These are phyloP conservation scores for Verasper variegatus DNA, from an alignment of 2,113 vertebrate genomes.

Conservation along the genomic window DNA sequence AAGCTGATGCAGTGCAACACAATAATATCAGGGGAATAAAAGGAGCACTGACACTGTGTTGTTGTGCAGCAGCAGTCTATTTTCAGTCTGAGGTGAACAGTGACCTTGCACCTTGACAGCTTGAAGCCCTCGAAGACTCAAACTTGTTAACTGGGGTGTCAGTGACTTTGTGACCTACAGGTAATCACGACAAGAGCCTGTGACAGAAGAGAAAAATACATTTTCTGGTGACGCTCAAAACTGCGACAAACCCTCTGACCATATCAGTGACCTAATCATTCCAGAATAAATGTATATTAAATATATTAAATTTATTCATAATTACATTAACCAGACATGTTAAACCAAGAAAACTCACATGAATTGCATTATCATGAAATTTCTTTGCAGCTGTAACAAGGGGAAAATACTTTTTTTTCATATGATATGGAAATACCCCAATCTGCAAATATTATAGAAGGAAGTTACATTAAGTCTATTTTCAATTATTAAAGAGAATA, in stretches of 20 bases:
- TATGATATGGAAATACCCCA: background rate
- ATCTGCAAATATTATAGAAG: background rate
- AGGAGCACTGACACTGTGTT: too few species aligned
- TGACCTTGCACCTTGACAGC: conserved; percentile 8
- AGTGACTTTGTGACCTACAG: conserved; percentile 20
- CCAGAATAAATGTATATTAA: background rate
- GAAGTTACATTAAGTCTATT: background rate
- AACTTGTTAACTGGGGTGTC: conserved; percentile 27
- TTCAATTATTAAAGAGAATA: background rate
- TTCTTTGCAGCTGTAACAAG: background rate
- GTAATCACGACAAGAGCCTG: conserved; percentile 1
- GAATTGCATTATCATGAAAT: background rate
- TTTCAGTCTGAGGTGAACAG: background rate
- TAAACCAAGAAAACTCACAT: background rate
- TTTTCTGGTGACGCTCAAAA: conserved; percentile 3
- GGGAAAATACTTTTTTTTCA: background rate
- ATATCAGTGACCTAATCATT: background rate
- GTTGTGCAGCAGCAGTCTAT: background rate
- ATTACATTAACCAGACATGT: background rate
- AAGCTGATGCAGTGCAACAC: background rate
- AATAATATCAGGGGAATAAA: background rate
- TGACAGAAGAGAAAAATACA: conserved; percentile 6
- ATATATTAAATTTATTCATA: too few species aligned
- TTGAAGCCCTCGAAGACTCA: background rate
- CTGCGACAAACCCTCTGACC: conserved; percentile 6